Base-by-base conservation (phyloP, 2,797 vertebrate species). In the Gambusia yucatana region DNA sequence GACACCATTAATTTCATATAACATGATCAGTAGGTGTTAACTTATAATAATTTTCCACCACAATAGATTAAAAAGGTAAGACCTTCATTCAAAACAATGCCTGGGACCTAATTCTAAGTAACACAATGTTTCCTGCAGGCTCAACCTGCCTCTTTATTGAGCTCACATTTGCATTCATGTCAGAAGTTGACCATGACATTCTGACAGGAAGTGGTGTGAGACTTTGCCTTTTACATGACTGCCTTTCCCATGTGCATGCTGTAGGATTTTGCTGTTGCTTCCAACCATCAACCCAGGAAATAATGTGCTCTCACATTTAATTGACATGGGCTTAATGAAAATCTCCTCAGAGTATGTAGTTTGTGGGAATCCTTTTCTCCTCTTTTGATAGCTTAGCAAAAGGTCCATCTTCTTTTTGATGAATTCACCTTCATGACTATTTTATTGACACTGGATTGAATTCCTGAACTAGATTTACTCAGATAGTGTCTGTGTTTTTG, bases 261-360 rank as follows among this genome's bases (percentile, higher is more conserved):
- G 20, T 69, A 46, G 72, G 48, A 67, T 77, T 79, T 36, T 57
- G 78, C 11, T 78, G 73, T 82, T 61, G 70, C 80, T 82, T 80
- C 44, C n/a, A 74, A 52, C 22, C 57, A 83, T 79, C 69, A 77
- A 41, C 28, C 44, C 14, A 57, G 72, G 36, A 81, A 81, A 77
- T 72, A 0, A 69, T 70, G 71, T 55, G 50, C 33, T 82, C 71
- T 73, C 44, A 14, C 46, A 67, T 73, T 61, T 72, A 84, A 80
- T 71, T 78, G 50, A 81, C 81, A 72, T 57, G 17, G 46, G 77
- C 17, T 80, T 72, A 73, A 77, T 84, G 59, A 43, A 86, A 81
- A 75, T 72, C 39, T 48, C 25, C 70, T 77, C 52, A n/a, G 55
- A 50, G 36, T 30, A n/a, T 72, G 41, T 63, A 61, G 73, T 74